phyloP scores from a whole-genome alignment of 2,113 vertebrate genomes.

The Pardalotus punctatus region DNA sequence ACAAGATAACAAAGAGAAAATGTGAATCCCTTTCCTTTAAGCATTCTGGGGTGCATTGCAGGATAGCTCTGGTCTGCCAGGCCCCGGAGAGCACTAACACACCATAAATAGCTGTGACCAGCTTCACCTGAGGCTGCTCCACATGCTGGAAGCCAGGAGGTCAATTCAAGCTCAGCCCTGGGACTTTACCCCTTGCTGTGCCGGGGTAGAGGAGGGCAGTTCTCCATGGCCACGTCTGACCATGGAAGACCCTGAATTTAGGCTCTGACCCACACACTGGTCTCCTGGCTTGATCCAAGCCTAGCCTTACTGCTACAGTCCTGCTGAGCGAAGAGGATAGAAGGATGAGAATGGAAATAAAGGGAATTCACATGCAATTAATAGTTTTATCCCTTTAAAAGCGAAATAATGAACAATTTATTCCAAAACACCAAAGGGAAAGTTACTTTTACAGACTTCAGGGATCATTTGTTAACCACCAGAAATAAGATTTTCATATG shows the following conservation, averaged over 20 bases:
- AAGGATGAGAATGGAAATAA: neutral
- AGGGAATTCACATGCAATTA: neutral
- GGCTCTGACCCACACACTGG: neutral
- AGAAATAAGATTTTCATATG: neutral
- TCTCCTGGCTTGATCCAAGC: neutral
- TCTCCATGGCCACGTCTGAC: rapidly evolving
- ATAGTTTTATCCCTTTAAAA: neutral
- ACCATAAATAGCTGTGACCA: neutral
- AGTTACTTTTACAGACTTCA: neutral
- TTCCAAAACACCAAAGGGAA: neutral
- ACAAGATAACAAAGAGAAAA: neutral
- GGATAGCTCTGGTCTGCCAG: neutral
- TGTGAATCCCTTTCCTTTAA: neutral
- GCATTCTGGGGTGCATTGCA: neutral
- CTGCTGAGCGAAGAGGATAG: neutral
- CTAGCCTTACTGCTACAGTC: neutral
- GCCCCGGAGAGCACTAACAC: neutral
- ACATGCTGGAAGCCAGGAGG: neutral
- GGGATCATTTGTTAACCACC: neutral
- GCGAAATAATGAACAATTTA: neutral
- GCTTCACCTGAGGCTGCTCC: neutral
- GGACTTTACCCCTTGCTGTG: neutral
- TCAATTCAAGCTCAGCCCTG: neutral
- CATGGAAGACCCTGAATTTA: neutral
- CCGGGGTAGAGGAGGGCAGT: neutral